Percentiles rank a stretch among this genome's conserved stretches.
phyloP scores from a whole-genome alignment of 2,113 vertebrate genomes.

The Hippocampus mohnikei region DNA sequence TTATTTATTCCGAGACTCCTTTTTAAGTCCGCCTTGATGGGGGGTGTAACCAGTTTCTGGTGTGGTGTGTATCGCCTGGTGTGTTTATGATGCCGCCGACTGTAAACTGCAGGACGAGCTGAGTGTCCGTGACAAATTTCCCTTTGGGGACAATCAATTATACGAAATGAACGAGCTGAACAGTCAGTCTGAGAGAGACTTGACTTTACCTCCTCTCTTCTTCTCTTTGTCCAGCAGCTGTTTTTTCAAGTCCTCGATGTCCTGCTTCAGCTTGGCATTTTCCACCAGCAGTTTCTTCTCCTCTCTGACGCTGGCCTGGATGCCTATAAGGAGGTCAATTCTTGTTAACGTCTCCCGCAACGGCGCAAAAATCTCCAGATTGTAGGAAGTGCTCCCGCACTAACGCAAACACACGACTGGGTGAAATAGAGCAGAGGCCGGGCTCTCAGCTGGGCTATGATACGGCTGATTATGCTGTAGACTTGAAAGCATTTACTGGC shows the following conservation, averaged over 20 bases:
- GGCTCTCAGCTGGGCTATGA: not conserved
- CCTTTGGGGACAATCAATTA: no score
- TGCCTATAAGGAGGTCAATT: constrained; percentile 67
- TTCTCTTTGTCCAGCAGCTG: constrained; percentile 88
- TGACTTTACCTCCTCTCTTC: constrained; percentile 82
- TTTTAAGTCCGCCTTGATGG: no score
- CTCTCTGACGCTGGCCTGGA: constrained; percentile 87
- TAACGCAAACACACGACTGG: not conserved
- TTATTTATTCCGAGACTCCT: no score
- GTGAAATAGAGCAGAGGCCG: not conserved
- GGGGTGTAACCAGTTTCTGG: no score
- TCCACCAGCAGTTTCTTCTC: constrained; percentile 95
- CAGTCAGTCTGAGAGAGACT: not conserved
- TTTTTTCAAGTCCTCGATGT: constrained; percentile 88
- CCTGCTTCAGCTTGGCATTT: constrained; percentile 91
- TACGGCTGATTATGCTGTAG: not conserved
- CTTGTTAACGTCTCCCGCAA: constrained; percentile 17
- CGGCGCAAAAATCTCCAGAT: constrained; percentile 1
- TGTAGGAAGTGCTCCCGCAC: constrained; percentile 4
- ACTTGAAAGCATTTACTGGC: constrained; percentile 76
- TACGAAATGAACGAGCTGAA: not conserved
- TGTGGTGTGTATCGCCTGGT: no score
- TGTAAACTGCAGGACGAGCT: no score
- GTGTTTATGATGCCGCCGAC: no score
- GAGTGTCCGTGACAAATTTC: no score